Evolutionary conservation across 37 sponge, comb jelly and placozoan species (phyloP).

Genomic region (Spongilla lacustris): DNA sequence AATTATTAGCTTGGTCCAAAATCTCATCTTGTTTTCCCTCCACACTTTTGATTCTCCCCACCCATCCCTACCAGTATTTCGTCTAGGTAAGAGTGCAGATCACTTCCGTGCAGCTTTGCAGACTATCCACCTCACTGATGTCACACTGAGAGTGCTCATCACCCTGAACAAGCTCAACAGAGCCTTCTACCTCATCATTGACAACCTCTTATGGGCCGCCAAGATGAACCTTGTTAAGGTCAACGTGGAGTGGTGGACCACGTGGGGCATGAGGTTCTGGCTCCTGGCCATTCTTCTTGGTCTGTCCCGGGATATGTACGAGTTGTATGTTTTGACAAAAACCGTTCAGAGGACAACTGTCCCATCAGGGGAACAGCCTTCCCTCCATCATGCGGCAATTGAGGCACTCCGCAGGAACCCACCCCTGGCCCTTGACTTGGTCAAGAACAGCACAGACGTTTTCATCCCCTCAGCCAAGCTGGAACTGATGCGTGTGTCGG

Average conservation of each 20-base stretch:
- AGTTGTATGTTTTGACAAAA: conserved; percentile 28
- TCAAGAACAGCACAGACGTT: conserved; percentile 72
- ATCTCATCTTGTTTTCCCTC: too few species aligned
- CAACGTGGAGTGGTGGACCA: conserved; percentile 50
- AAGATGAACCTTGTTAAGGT: conserved; percentile 52
- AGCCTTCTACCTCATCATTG: conserved; percentile 75
- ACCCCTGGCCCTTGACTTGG: conserved; percentile 51
- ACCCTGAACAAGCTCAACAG: conserved; percentile 66
- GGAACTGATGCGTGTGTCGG: conserved; percentile 39
- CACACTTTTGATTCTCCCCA: too few species aligned
- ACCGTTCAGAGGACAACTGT: conserved; percentile 20
- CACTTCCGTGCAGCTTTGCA: conserved; percentile 60
- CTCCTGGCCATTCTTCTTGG: conserved; percentile 46
- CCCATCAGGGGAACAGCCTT: not conserved
- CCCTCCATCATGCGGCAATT: not conserved
- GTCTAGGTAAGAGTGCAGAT: conserved; percentile 79
- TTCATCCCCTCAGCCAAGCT: conserved; percentile 59
- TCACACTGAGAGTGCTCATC: conserved; percentile 49
- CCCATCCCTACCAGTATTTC: conserved; percentile 70
- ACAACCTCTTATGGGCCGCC: conserved; percentile 77
- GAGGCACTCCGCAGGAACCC: conserved; percentile 45
- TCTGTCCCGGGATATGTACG: conserved; percentile 61
- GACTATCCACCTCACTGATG: conserved; percentile 69
- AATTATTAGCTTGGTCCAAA: too few species aligned
- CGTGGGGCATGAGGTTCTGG: conserved; percentile 65